Evolutionary conservation across 2,797 vertebrate genomes (phyloP).

Genomic region (Gobionotothen gibberifrons): DNA sequence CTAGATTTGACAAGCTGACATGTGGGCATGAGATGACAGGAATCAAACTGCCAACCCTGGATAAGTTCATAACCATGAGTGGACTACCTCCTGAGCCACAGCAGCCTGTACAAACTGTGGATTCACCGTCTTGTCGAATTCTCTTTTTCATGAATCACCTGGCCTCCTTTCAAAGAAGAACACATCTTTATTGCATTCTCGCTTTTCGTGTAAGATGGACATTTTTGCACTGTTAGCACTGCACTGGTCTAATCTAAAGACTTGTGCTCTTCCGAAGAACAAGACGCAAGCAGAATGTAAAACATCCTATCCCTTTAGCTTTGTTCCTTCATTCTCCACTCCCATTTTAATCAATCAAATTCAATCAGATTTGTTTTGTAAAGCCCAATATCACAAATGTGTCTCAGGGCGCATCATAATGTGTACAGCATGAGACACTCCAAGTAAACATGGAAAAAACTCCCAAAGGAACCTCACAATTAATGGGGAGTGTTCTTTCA

Average conservation of each 20-base stretch:
- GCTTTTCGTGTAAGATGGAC: constrained; percentile 10
- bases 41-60: background rate
- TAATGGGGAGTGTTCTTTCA: background rate
- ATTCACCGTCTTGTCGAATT: background rate
- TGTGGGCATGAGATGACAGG: background rate
- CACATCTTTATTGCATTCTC: background rate
- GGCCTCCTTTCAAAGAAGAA: background rate
- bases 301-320: constrained; percentile 29
- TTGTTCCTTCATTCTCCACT: constrained; percentile 36
- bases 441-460: too few species aligned
- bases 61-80: background rate
- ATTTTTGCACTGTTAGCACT: background rate
- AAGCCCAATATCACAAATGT: too few species aligned
- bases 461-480: too few species aligned
- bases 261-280: constrained; percentile 11
- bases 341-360: constrained; percentile 26
- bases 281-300: constrained; percentile 25
- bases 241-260: constrained; percentile 29
- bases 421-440: too few species aligned
- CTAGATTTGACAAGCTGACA: background rate
- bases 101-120: background rate
- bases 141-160: background rate
- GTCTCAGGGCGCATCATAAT: too few species aligned
- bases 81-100: background rate
- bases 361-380: too few species aligned